Evolutionary conservation across 1,140 invertebrate genomes (phyloP), one percentile per base, ranked within the genome.

Genomic region (Mylabris phalerata): DNA sequence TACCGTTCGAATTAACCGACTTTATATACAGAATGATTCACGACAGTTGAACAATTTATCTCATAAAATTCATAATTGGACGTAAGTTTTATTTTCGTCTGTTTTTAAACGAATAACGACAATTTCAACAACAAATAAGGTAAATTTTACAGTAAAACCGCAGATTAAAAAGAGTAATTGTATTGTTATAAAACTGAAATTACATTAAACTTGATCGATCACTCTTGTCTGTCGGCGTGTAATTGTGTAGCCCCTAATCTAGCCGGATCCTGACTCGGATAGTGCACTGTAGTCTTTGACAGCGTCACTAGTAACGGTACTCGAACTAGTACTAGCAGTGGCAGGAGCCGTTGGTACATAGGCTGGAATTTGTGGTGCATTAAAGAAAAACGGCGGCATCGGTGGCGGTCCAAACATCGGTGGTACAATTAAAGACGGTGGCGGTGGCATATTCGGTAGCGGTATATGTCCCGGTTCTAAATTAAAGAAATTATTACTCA

Each of bases 191-290:
- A 40, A 40, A 7, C 39, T 7, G 6, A 7, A 10, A 40, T 44
- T 11, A 25, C 24, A 55, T 2, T 3, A 48, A 45, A 10, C 13
- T 43, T 39, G 13, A 2, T 19, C 44, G 9, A 13, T 61, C 62
- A 72, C 49, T 71, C 71, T 41, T 73, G 71, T 27, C 67, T 62
- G 48, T 70, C 67, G 24, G 66, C 69, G 56, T 68, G 65, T 24
- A 72, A 52, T 61, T 82, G 80, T 27, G 80, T 79, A 0, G 86
- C 82, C 0, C 94, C 93, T 79, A 97, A 85, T 57, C 93, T 82
- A 13, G 87, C 86, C 5, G 93, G 93, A 82, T 98, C 93, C 71
- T 96, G 93, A 69, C 92, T 95, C 2, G 93, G 93, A 80, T 98
- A 98, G 74, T 95, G 92, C 43, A 95, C 85, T 0, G 78, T 73